phyloP scores from a whole-genome alignment of 2,113 vertebrate species.

The Solea senegalensis region DNA sequence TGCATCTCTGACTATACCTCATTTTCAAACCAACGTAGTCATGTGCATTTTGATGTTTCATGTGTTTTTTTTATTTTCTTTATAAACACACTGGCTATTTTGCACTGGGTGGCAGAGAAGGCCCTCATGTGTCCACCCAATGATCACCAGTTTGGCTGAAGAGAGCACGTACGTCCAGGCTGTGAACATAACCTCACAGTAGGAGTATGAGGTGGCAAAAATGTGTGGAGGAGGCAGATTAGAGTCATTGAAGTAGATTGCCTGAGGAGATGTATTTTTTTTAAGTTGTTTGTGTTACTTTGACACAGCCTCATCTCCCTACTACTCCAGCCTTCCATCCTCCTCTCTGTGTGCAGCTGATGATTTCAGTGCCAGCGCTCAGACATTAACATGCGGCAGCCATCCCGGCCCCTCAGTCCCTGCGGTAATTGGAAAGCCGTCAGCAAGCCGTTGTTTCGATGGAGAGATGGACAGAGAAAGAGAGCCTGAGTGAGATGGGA shows the following conservation, averaged over 20 bases:
- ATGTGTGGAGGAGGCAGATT: neutral
- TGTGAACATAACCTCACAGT: constrained; percentile 18
- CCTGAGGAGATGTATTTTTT: constrained; percentile 1
- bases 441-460: constrained; percentile 71
- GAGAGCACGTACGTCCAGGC: constrained; percentile 16
- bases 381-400: constrained; percentile 78
- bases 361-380: constrained; percentile 41
- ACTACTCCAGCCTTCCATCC: constrained; percentile 15
- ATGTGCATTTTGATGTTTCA: no score
- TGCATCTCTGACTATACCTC: no score
- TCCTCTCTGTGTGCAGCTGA: constrained; percentile 40
- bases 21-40: no score
- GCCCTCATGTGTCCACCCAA: neutral
- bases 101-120: no score
- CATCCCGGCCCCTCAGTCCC: constrained; percentile 67
- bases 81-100: no score
- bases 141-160: constrained; percentile 6
- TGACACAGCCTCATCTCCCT: constrained; percentile 21
- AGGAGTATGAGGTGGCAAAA: constrained; percentile 1
- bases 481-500: constrained; percentile 31
- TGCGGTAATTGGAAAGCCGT: constrained; percentile 83
- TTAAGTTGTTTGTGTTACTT: constrained; percentile 23
- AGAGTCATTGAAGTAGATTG: constrained; percentile 13
- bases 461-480: constrained; percentile 38
- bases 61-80: no score